Conservation (phyloP, 1,140 invertebrate genomes). For the Drosophila orena region DNA sequence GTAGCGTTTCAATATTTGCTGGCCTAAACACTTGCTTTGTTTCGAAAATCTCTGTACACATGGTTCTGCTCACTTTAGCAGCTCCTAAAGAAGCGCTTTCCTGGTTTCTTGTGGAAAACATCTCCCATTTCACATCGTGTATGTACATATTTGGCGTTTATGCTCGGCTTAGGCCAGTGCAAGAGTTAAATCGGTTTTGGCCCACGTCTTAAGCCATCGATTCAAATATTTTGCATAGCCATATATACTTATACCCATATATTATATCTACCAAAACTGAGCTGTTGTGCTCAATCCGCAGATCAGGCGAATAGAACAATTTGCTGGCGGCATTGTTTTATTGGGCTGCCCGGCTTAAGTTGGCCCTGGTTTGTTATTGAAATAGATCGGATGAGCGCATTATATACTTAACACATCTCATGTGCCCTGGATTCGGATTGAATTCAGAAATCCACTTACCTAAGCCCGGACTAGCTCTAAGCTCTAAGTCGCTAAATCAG, state of each 20-base stretch:
- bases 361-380: constrained; percentile 66
- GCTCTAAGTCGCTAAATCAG: constrained; percentile 72
- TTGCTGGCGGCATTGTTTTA: constrained; percentile 63
- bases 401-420: constrained; percentile 79
- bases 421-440: constrained; percentile 59
- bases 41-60: constrained; percentile 8
- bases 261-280: not conserved
- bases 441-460: constrained; percentile 76
- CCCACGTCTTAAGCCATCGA: constrained; percentile 52
- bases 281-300: constrained; percentile 50
- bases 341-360: constrained; percentile 62
- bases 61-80: constrained; percentile 29
- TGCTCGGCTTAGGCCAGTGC: constrained; percentile 55
- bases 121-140: constrained; percentile 15
- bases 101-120: not conserved
- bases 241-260: constrained; percentile 18
- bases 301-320: constrained; percentile 44
- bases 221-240: constrained; percentile 68
- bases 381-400: constrained; percentile 82
- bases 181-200: constrained; percentile 73
- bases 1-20: not conserved
- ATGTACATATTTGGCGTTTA: constrained; percentile 70
- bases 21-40: constrained; percentile 2
- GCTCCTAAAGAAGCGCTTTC: not conserved
- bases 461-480: constrained; percentile 58